Evolutionary conservation across 2,888 invertebrate genomes (phyloP).

Genomic region (Stegophylla sp.): DNA sequence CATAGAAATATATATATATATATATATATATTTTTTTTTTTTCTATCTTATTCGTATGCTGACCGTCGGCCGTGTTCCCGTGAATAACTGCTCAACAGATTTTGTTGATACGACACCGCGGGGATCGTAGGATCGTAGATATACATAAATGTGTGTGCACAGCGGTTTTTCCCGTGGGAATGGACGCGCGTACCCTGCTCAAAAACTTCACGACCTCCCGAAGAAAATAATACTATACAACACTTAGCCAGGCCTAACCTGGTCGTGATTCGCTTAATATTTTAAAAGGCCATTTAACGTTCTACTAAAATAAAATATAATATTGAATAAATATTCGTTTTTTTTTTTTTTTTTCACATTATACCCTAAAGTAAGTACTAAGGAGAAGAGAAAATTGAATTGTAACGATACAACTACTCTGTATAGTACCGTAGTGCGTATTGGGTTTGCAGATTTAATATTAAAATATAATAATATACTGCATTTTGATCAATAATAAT

Average conservation of each 20-base stretch:
- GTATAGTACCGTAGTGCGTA: no score
- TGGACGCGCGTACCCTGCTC: slow-evolving; percentile 44
- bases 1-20: background rate
- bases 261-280: slow-evolving; percentile 16
- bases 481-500: no score
- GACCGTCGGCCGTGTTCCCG: slow-evolving; percentile 20
- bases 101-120: slow-evolving; percentile 54
- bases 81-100: slow-evolving; percentile 52
- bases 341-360: no score
- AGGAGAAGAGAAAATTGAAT: no score
- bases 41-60: slow-evolving; percentile 43
- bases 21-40: no score
- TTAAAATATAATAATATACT: no score
- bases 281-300: slow-evolving; percentile 25
- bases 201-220: slow-evolving; percentile 26
- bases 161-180: slow-evolving; percentile 19
- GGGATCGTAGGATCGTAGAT: slow-evolving; percentile 40
- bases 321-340: background rate
- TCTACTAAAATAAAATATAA: background rate
- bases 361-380: no score
- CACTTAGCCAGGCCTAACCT: slow-evolving; percentile 4
- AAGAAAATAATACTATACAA: slow-evolving; percentile 18
- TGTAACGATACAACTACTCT: no score
- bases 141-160: slow-evolving; percentile 19
- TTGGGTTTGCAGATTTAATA: no score